Percentiles rank a stretch among this genome's conserved stretches.
Evolutionary conservation across 2,113 vertebrate species (phyloP).

Genomic region (Gallinago paraguaiae): DNA sequence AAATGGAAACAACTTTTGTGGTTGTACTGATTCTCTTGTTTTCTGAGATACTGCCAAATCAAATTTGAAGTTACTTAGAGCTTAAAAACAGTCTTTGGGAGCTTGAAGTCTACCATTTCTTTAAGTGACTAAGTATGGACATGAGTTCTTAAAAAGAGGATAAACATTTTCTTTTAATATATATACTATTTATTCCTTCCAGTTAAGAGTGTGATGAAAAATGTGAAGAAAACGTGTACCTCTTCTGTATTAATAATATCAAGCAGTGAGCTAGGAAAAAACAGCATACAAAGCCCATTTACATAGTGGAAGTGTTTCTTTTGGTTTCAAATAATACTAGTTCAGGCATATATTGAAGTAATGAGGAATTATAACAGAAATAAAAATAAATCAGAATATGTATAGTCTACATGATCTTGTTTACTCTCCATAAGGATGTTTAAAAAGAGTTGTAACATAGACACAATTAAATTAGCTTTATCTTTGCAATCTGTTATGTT

Average conservation of each 20-base stretch:
- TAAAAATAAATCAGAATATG: neutral
- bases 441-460: neutral
- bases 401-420: neutral
- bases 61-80: neutral
- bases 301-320: neutral
- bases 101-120: neutral
- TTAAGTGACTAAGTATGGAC: constrained; percentile 30
- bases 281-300: neutral
- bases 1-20: constrained; percentile 17
- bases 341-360: neutral
- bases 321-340: neutral
- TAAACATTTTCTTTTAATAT: neutral
- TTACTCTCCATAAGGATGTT: neutral
- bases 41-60: constrained; percentile 8
- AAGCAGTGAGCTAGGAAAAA: neutral
- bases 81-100: neutral
- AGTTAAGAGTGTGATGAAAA: neutral
- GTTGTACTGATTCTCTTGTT: neutral
- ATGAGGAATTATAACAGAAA: neutral
- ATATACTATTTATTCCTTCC: neutral
- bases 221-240: neutral
- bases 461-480: neutral
- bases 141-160: neutral
- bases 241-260: neutral
- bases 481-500: neutral